A percentile compares a stretch with the other conserved stretches of the same genome.
Evolutionary conservation across 1,140 invertebrate species (phyloP).

Genomic region (Drosophila eugracilis): DNA sequence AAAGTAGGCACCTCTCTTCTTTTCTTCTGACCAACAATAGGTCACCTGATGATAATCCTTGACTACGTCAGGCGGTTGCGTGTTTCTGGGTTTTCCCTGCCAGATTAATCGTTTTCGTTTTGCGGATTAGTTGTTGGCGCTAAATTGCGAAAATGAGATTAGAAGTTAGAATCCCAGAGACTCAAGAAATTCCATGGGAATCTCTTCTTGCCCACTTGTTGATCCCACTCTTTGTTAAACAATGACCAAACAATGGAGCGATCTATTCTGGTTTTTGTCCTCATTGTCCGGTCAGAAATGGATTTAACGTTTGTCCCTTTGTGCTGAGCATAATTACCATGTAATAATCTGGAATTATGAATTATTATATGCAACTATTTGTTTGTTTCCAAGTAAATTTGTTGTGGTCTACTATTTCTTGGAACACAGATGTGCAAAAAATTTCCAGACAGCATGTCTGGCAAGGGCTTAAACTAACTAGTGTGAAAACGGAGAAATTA

Average conservation of each 20-base stretch:
- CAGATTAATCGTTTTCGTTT: conserved; percentile 80
- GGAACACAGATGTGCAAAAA: conserved; percentile 42
- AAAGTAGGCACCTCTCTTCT: conserved; percentile 49
- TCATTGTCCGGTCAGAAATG: conserved; percentile 28
- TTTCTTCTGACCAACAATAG: conserved; percentile 52
- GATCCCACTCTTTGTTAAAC: conserved; percentile 22
- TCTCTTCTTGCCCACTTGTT: conserved; percentile 36
- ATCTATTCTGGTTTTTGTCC: conserved; percentile 13
- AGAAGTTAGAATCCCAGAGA: conserved; percentile 25
- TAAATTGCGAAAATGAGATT: conserved; percentile 82
- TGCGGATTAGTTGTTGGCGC: conserved; percentile 78
- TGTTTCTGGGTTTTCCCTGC: conserved; percentile 26
- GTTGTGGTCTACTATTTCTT: conserved; percentile 29
- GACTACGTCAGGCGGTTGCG: conserved; percentile 23
- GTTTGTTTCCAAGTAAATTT: conserved; percentile 64
- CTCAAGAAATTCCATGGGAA: conserved; percentile 57
- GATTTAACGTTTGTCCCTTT: conserved; percentile 3
- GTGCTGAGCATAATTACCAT: conserved; percentile 60
- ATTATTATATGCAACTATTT: conserved; percentile 45
- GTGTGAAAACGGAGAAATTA: neutral
- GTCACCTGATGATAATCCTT: conserved; percentile 72
- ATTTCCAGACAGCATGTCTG: conserved; percentile 59
- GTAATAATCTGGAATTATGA: conserved; percentile 71
- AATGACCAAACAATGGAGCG: conserved; percentile 31
- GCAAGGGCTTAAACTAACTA: neutral